Percentiles rank a stretch among this genome's conserved stretches.
Conservation (phyloP, 2,113 vertebrate genomes). For the Macroglossus sobrinus region DNA sequence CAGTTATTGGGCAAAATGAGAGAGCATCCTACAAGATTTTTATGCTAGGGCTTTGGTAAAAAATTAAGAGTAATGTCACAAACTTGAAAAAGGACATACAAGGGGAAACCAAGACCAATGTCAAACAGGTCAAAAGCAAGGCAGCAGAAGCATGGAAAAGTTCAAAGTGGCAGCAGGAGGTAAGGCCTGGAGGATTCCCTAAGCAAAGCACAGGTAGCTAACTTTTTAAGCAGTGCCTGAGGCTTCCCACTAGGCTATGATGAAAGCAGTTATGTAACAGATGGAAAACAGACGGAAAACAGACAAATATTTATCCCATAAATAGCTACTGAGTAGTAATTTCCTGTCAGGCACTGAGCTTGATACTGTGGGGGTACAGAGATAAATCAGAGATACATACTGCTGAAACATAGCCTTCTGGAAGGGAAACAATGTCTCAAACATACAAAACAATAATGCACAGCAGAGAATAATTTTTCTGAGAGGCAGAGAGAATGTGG, state of each 20-base stretch:
- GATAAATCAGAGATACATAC: not conserved
- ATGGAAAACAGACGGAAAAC: not conserved
- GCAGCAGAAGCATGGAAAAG: not conserved
- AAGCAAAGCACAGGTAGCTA: not conserved
- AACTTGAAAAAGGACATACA: not conserved
- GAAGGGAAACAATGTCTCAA: not conserved
- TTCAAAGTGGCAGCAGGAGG: not conserved
- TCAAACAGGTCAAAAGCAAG: not conserved
- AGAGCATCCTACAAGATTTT: not conserved
- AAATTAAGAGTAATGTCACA: not conserved
- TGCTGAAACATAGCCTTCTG: not conserved
- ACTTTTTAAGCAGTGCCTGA: not conserved
- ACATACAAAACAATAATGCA: not conserved
- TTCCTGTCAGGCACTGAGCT: not conserved
- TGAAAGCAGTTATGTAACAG: not conserved
- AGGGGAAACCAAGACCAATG: not conserved
- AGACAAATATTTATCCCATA: not conserved
- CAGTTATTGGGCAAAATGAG: not conserved
- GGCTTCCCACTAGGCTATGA: not conserved
- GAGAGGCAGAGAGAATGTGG: not conserved
- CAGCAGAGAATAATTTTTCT: not conserved
- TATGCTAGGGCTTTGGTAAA: not conserved
- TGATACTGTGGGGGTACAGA: not conserved
- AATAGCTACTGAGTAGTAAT: not conserved
- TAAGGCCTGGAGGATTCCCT: not conserved